Percentiles rank a stretch among this genome's conserved stretches.
phyloP scores from a whole-genome alignment of 2,797 vertebrate genomes.

The Xenopus petersii region DNA sequence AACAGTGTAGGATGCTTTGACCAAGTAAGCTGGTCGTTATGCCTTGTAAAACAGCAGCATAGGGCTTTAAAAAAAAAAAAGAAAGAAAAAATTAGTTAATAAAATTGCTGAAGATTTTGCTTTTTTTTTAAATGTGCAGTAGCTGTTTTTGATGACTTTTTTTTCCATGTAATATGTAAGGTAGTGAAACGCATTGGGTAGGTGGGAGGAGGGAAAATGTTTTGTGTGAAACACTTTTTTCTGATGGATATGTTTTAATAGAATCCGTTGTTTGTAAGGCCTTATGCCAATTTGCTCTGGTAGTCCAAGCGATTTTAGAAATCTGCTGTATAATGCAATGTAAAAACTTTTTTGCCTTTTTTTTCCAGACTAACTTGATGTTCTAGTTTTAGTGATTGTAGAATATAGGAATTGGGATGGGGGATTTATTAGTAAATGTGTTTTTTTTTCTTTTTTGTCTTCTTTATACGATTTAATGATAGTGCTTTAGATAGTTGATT shows the following conservation, averaged over 20 bases:
- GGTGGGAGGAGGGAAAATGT: constrained; percentile 72
- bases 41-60: constrained; percentile 86
- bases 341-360: constrained; percentile 67
- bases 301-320: constrained; percentile 83
- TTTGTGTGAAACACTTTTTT: constrained; percentile 83
- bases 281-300: constrained; percentile 74
- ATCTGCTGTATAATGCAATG: constrained; percentile 84
- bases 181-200: constrained; percentile 65
- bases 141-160: constrained; percentile 77
- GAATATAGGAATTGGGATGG: constrained; percentile 64
- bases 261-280: constrained; percentile 85
- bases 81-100: constrained; percentile 72
- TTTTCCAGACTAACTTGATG: constrained; percentile 70
- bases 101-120: constrained; percentile 81
- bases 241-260: constrained; percentile 80
- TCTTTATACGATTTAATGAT: constrained; percentile 74
- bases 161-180: constrained; percentile 79
- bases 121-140: constrained; percentile 78
- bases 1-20: constrained; percentile 77
- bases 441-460: constrained; percentile 64
- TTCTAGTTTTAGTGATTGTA: constrained; percentile 81
- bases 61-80: constrained; percentile 72
- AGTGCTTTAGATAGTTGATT: constrained; percentile 80
- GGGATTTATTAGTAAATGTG: constrained; percentile 74
- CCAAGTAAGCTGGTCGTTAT: constrained; percentile 79